Evolutionary conservation across 1,140 invertebrate species (phyloP), one percentile per base, ranked within the genome.

Genomic region (Phocides pigmalion): DNA sequence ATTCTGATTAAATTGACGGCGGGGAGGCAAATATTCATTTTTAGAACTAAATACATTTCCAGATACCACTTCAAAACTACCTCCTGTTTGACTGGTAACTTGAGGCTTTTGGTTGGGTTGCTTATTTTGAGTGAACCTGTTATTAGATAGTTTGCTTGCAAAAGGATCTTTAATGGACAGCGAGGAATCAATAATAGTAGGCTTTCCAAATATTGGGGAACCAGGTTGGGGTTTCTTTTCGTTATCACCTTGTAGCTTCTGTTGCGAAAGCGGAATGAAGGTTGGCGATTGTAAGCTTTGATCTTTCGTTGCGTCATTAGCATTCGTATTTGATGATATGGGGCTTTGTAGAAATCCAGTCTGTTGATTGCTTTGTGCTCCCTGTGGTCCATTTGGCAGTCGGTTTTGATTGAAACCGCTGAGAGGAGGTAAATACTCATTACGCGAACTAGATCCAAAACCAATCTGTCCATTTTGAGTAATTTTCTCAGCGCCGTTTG

Each of bases 361-460:
- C 35, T 59, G 41, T 20, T 15, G 9, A 15, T 44, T 44, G 4
- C 20, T 58, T 32, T 44, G 54, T 19, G 12, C 4, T 5, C 5
- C 8, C 17, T 44, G 54, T 1, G 20, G 14, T 14, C 28, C 12
- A n/a, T 22, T 41, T 14, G 58, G 58, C 19, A 19, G 39, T 11
- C 58, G 44, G 25, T 50, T 56, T 16, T 5, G 9, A 19, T 54
- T 39, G 3, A 54, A 39, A 25, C 20, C 39, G n/a, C 12, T 58
- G 4, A 8, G 11, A 17, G 72, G 70, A 15, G 69, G 70, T 49
- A 73, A 66, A 51, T 77, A 80, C 56, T 74, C 72, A 41, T 66
- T 72, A n/a, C 51, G 64, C 14, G 68, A 61, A n/a, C 54, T 50
- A 17, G 63, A 56, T 19, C 42, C 17, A 62, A 9, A 20, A 12